Percentiles rank a stretch among this genome's conserved stretches.
Conservation (phyloP, 2,113 vertebrate species). For the Caranx melampygus region DNA sequence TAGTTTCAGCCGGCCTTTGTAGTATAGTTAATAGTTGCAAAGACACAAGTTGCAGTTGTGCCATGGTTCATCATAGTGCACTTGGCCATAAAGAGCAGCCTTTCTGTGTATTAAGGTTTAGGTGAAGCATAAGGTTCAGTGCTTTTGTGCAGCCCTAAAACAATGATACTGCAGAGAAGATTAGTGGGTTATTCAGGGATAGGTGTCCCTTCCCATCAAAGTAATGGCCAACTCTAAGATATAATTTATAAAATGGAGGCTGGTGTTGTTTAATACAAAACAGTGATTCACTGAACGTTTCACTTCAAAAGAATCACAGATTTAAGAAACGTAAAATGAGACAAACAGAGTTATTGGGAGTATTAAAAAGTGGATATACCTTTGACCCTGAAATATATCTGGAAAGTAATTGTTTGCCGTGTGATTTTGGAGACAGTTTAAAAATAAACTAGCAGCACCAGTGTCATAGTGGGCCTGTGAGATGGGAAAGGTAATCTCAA, state of each 20-base stretch:
- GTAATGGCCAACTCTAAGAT: background rate
- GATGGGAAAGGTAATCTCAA: conserved; percentile 72
- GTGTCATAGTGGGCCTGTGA: conserved; percentile 61
- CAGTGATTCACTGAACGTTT: background rate
- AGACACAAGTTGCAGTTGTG: background rate
- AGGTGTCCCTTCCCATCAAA: background rate
- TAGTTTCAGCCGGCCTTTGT: background rate
- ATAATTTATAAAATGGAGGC: background rate
- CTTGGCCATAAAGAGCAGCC: background rate
- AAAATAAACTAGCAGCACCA: conserved; percentile 63
- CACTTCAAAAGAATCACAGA: background rate
- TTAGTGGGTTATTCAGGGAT: conserved; percentile 4
- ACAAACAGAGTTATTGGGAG: conserved; percentile 20
- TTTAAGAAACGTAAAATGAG: conserved; percentile 22
- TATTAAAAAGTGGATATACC: conserved; percentile 21
- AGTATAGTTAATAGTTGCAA: background rate
- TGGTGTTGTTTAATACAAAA: background rate
- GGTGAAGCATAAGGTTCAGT: background rate
- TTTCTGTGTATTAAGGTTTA: background rate
- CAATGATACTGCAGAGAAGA: conserved; percentile 3
- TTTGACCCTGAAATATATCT: conserved; percentile 63
- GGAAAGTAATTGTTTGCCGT: conserved; percentile 41
- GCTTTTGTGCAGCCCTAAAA: conserved; percentile 1
- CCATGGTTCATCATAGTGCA: background rate
- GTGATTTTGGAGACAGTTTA: conserved; percentile 60